phyloP scores from a whole-genome alignment of 2,888 invertebrate species.

The Serrognathus titanus region DNA sequence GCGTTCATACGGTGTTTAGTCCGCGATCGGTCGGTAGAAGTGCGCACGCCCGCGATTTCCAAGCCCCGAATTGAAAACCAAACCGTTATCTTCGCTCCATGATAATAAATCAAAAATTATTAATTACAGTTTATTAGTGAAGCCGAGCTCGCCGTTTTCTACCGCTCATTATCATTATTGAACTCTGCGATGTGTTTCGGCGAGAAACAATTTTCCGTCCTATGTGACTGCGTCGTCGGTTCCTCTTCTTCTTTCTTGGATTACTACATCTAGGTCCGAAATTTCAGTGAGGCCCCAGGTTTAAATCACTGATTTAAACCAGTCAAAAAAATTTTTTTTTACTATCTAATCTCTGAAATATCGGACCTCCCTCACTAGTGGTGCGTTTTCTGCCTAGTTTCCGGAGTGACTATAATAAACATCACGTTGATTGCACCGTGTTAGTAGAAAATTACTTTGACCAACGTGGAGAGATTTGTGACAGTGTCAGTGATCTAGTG shows the following conservation, averaged over 20 bases:
- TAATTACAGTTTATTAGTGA: constrained; percentile 1
- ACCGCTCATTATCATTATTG: neutral
- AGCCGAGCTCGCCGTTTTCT: neutral
- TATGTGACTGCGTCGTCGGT: no score
- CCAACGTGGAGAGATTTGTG: neutral
- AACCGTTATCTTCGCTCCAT: neutral
- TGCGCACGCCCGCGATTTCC: constrained; percentile 21
- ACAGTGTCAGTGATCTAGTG: neutral
- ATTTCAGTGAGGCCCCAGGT: no score
- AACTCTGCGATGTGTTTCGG: neutral
- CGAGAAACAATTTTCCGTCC: neutral
- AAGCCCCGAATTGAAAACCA: neutral
- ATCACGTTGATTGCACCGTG: no score
- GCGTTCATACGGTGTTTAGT: constrained; percentile 22
- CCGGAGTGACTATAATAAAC: no score
- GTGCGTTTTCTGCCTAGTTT: no score
- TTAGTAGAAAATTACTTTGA: no score
- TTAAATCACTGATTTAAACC: no score
- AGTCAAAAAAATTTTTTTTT: no score
- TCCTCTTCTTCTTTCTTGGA: no score
- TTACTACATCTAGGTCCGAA: no score
- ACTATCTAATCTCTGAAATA: no score
- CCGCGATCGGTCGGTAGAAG: constrained; percentile 16
- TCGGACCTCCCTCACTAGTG: no score
- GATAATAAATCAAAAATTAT: constrained; percentile 1